Percentiles rank a stretch among this genome's conserved stretches.
These are phyloP conservation scores for Xestia sexstrigata DNA, from an alignment of 2,888 invertebrate genomes.

Conservation along the genomic window DNA sequence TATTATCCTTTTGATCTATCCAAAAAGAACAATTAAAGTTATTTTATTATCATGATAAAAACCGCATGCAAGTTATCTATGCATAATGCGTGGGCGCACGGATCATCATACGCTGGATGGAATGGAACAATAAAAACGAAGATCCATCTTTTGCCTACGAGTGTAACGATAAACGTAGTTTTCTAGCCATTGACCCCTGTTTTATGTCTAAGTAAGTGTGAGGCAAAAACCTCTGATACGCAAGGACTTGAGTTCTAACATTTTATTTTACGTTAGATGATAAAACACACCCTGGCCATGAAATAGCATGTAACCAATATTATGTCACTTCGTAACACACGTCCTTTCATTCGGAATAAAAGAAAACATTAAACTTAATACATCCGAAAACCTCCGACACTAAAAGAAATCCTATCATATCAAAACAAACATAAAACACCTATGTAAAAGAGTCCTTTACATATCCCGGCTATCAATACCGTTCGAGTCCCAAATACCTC, in stretches of 20 bases:
- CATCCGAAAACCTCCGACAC: slow-evolving; percentile 39
- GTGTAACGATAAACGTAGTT: slow-evolving; percentile 41
- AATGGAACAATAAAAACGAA: slow-evolving; percentile 24
- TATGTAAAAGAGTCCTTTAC: slow-evolving; percentile 70
- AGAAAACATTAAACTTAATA: slow-evolving; percentile 46
- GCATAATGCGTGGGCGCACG: slow-evolving; percentile 48
- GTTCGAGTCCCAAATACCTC: slow-evolving; percentile 71
- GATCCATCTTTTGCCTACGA: slow-evolving; percentile 45
- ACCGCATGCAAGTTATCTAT: slow-evolving; percentile 26
- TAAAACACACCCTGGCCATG: slow-evolving; percentile 24
- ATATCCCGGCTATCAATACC: slow-evolving; percentile 74
- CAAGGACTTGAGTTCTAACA: slow-evolving; percentile 11
- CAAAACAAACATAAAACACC: slow-evolving; percentile 67
- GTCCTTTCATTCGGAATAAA: slow-evolving; percentile 32
- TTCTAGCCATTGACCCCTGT: slow-evolving; percentile 45
- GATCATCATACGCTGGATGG: slow-evolving; percentile 26
- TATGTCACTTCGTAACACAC: slow-evolving; percentile 34
- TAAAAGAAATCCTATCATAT: slow-evolving; percentile 65
- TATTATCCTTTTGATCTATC: slow-evolving; percentile 1
- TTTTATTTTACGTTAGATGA: slow-evolving; percentile 28
- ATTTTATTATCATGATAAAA: slow-evolving; percentile 22
- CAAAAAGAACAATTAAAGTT: neutral
- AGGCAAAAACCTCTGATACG: slow-evolving; percentile 31
- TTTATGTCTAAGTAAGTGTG: slow-evolving; percentile 29
- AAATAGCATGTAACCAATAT: slow-evolving; percentile 24